phyloP scores from a whole-genome alignment of 2,113 vertebrate species.

The Cnemophilus loriae region DNA sequence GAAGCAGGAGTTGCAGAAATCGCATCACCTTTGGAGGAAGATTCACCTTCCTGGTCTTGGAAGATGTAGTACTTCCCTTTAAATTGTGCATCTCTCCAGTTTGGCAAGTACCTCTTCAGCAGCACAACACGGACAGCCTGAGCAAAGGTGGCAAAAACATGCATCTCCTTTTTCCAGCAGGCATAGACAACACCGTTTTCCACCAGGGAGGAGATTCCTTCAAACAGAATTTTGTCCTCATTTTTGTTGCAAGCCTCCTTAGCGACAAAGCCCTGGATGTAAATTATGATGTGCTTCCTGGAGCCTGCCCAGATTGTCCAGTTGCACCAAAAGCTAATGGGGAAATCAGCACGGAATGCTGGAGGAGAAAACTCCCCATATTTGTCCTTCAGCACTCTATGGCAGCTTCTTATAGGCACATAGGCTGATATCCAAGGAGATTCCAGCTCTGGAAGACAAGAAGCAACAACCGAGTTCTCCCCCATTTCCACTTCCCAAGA shows the following conservation, averaged over 20 bases:
- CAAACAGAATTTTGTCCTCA: slow-evolving; percentile 40
- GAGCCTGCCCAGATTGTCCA: slow-evolving; percentile 68
- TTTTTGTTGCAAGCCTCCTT: slow-evolving; percentile 6
- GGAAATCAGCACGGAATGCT: slow-evolving; percentile 53
- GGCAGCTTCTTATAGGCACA: slow-evolving; percentile 75
- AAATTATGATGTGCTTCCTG: slow-evolving; percentile 25
- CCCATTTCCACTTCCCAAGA: background rate
- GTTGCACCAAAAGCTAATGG: slow-evolving; percentile 75
- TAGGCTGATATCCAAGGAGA: slow-evolving; percentile 54
- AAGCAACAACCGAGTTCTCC: background rate
- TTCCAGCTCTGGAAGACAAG: slow-evolving; percentile 16
- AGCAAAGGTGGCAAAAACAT: slow-evolving; percentile 35
- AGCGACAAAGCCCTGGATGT: background rate
- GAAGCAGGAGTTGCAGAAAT: background rate
- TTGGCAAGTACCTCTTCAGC: background rate
- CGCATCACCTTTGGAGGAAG: background rate
- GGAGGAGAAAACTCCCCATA: slow-evolving; percentile 77
- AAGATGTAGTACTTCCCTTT: slow-evolving; percentile 49
- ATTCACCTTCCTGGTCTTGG: background rate
- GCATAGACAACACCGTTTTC: background rate
- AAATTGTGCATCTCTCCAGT: background rate
- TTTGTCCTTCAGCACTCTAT: slow-evolving; percentile 60
- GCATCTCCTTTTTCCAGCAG: slow-evolving; percentile 24
- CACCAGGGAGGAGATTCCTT: slow-evolving; percentile 16
- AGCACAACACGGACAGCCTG: background rate